Evolutionary conservation across 2,797 vertebrate genomes (phyloP).

Genomic region (Acanthurus tractus): DNA sequence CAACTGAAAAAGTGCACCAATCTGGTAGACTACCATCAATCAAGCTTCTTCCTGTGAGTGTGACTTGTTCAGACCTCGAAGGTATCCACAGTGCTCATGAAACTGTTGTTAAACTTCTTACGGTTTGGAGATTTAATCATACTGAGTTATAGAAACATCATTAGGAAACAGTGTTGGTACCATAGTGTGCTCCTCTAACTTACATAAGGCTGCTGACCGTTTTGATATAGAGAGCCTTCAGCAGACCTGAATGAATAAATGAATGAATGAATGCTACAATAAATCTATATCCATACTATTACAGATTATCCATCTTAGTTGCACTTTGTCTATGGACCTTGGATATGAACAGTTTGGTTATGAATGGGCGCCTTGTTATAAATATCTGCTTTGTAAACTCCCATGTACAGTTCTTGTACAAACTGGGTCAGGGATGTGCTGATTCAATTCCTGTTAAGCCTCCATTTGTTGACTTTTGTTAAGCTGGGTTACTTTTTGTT

Average conservation of each 20-base stretch:
- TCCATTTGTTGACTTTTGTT: constrained; percentile 1
- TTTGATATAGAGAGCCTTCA: not conserved
- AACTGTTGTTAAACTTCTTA: not conserved
- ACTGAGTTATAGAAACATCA: constrained; percentile 10
- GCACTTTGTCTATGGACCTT: not conserved
- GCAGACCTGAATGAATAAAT: too few species aligned
- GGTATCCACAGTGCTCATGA: not conserved
- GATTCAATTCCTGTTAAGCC: not conserved
- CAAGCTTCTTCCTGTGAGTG: too few species aligned
- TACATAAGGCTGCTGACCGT: not conserved
- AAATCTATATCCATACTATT: not conserved
- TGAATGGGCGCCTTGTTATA: constrained; percentile 23
- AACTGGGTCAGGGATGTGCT: constrained; percentile 5
- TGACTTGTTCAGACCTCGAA: not conserved
- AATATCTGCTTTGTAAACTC: constrained; percentile 28
- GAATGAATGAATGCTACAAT: not conserved
- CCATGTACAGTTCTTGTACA: constrained; percentile 21
- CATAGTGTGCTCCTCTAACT: constrained; percentile 15
- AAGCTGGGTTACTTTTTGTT: not conserved
- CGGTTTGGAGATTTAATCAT: constrained; percentile 10
- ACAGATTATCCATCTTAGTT: constrained; percentile 3
- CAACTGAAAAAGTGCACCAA: too few species aligned
- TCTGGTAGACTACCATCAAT: too few species aligned
- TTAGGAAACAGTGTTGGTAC: constrained; percentile 5
- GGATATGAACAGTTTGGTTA: not conserved